A percentile compares a stretch with the other conserved stretches of the same genome.
phyloP scores from a whole-genome alignment of 2,113 vertebrate genomes.

The Narcine bancroftii region DNA sequence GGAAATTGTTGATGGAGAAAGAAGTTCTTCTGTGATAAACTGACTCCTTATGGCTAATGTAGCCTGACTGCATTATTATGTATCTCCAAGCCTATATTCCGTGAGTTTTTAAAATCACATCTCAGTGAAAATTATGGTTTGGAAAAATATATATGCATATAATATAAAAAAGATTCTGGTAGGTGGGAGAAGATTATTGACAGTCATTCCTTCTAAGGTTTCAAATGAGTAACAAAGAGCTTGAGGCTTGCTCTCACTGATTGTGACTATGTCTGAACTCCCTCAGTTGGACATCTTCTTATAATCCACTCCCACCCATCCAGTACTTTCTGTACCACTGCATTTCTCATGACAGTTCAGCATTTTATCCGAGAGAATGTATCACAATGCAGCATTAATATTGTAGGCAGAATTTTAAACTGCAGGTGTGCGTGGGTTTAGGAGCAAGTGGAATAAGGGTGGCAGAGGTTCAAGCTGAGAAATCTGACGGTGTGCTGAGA shows the following conservation, averaged over 20 bases:
- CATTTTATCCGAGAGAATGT: neutral
- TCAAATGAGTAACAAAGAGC: slow-evolving; percentile 23
- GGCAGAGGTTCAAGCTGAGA: too few species aligned
- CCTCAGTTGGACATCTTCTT: slow-evolving; percentile 24
- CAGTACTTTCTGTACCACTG: neutral
- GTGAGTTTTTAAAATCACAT: neutral
- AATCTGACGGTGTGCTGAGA: too few species aligned
- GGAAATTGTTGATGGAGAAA: neutral
- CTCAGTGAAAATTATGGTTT: neutral
- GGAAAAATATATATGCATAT: neutral
- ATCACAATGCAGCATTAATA: neutral
- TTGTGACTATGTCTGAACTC: slow-evolving; percentile 17
- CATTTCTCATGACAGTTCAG: neutral
- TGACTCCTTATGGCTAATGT: too few species aligned
- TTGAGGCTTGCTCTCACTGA: neutral
- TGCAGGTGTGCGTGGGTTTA: too few species aligned
- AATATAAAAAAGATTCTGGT: slow-evolving; percentile 19
- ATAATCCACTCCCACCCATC: slow-evolving; percentile 31
- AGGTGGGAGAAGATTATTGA: slow-evolving; percentile 17
- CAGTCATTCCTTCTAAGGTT: slow-evolving; percentile 21
- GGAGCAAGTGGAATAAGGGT: too few species aligned
- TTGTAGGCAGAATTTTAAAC: too few species aligned
- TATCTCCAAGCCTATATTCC: neutral
- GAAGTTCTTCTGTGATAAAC: neutral
- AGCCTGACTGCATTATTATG: neutral